phyloP scores from a whole-genome alignment of 2,113 vertebrate species.

The Cheilinus undulatus region DNA sequence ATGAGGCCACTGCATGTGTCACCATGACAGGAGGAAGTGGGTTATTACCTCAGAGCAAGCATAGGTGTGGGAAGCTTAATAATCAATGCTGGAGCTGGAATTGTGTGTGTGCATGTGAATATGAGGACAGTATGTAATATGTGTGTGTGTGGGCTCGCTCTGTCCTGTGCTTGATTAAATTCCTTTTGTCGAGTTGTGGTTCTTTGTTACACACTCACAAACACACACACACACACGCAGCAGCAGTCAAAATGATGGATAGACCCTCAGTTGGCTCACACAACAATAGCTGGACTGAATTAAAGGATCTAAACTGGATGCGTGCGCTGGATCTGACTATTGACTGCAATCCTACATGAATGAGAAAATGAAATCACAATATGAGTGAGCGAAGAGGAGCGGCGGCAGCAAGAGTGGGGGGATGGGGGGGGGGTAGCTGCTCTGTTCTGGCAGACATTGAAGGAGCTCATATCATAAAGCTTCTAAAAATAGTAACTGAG shows the following conservation, averaged over 20 bases:
- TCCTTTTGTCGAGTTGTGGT: slow-evolving; percentile 39
- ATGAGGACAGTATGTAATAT: not conserved
- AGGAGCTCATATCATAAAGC: slow-evolving; percentile 24
- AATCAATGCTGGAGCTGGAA: slow-evolving; percentile 30
- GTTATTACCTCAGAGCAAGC: slow-evolving; percentile 10
- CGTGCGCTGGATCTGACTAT: slow-evolving; percentile 17
- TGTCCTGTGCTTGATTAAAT: slow-evolving; percentile 49
- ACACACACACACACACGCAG: not conserved
- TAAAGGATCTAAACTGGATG: slow-evolving; percentile 25
- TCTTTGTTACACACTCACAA: slow-evolving; percentile 3
- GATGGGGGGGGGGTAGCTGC: not conserved
- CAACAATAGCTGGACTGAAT: slow-evolving; percentile 49
- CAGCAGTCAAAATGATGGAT: slow-evolving; percentile 57
- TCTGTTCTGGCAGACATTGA: slow-evolving; percentile 18
- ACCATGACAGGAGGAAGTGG: not conserved
- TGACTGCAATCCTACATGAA: slow-evolving; percentile 6
- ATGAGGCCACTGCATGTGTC: not conserved
- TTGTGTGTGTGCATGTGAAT: slow-evolving; percentile 12
- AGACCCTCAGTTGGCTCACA: slow-evolving; percentile 26
- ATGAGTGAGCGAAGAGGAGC: not conserved
- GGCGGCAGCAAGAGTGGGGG: not conserved
- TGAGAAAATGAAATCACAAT: slow-evolving; percentile 47
- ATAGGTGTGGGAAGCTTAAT: slow-evolving; percentile 19
- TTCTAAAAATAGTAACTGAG: slow-evolving; percentile 62
- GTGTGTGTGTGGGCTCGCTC: slow-evolving; percentile 1